Conservation (phyloP, 2,113 vertebrate species). For the Tetrao urogallus region DNA sequence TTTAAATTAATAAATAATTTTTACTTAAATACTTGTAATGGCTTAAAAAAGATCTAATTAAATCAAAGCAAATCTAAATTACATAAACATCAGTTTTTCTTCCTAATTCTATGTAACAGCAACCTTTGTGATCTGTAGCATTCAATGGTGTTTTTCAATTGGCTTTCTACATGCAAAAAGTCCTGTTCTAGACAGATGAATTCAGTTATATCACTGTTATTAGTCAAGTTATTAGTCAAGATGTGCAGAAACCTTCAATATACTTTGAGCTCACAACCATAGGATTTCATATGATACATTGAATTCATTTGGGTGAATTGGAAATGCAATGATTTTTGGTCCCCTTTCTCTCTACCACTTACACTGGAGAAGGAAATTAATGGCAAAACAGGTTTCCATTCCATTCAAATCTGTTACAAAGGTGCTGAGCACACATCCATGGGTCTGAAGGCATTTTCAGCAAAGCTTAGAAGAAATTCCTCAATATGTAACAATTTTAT, state of each 20-base stretch:
- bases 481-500: neutral
- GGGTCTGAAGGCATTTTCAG: neutral
- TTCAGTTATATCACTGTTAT: neutral
- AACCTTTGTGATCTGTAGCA: neutral
- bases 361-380: neutral
- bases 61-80: neutral
- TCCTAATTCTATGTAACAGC: neutral
- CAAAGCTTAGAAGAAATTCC: neutral
- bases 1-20: neutral
- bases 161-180: neutral
- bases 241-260: neutral
- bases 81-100: neutral
- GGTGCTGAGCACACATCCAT: rapidly evolving
- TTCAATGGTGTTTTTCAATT: neutral
- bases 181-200: neutral
- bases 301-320: neutral
- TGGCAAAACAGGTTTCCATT: neutral
- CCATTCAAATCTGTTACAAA: neutral
- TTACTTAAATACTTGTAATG: neutral
- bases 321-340: neutral
- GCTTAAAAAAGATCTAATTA: neutral
- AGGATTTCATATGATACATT: neutral
- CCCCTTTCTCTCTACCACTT: neutral
- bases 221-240: too few species aligned
- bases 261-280: neutral